Evolutionary conservation across 2,797 vertebrate genomes (phyloP), one percentile per base, ranked within the genome.

Genomic region (Arrhamphus sclerolepis): DNA sequence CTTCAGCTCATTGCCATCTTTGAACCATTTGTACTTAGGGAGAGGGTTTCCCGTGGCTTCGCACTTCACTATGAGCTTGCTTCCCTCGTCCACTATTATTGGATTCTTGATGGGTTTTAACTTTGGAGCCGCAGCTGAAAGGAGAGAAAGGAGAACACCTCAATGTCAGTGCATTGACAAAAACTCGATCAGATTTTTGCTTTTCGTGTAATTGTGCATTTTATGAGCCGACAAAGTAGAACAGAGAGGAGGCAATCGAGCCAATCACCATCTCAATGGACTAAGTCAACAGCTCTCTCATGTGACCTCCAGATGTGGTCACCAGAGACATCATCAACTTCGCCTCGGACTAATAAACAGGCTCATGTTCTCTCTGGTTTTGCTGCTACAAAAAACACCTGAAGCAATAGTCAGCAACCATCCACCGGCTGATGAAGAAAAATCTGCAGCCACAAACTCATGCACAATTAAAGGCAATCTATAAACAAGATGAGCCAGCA

Each of bases 21-120:
- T 98, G 92, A 95, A 97, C 97, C 97, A 98, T 52, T 83, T 96
- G 91, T 97, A 98, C 85, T 91, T 93, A 0, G 93, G 95, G 72
- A 81, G 70, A 75, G 96, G 94, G 87, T 93, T 94, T 48, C 97
- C 97, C 0, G 93, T 93, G 0, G 94, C 96, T 91, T 96, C 97
- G 11, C 97, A 98, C 89, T 96, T 98, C 70, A 98, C 90, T 0
- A 86, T 94, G 68, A 97, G 92, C 87, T 89, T 95, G 75, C 90
- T 91, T 60, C 97, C 97, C 53, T 97, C 94, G 0, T 92, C 92
- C 85, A 95, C 94, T 0, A 92, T 92, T 0, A 93, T 91, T 51
- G 94, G 91, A 85, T 91, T 96, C 88, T 85, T 95, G 94, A 98
- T 93, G 61, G 92, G 94, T 91, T 95, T 98, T 91, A 98, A 90